These are phyloP conservation scores for Edolisoma coerulescens DNA, from an alignment of 2,113 vertebrate species.

Conservation along the genomic window DNA sequence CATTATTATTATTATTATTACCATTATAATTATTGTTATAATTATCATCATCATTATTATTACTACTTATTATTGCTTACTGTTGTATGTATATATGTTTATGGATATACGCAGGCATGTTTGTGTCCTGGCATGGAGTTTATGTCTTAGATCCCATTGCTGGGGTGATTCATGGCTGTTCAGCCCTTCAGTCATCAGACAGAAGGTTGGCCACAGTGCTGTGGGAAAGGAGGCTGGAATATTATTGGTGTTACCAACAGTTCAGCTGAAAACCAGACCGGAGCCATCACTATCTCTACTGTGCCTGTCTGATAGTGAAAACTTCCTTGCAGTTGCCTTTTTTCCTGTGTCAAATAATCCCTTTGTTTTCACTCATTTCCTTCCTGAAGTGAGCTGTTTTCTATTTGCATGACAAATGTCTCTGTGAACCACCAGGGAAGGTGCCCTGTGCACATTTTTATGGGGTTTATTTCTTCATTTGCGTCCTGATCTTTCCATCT, in stretches of 20 bases:
- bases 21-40: too few relatives aligned
- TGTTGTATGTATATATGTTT: fast-evolving
- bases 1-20: too few relatives aligned
- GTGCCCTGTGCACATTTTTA: neutral
- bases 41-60: too few relatives aligned
- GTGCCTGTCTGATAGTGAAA: neutral
- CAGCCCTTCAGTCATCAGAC: neutral
- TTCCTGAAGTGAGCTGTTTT: neutral
- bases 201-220: neutral
- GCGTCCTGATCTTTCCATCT: neutral
- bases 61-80: neutral
- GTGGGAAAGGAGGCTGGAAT: neutral
- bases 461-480: neutral
- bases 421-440: neutral
- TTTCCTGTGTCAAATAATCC: neutral
- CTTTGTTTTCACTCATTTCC: neutral
- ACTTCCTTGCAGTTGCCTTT: neutral
- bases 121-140: neutral
- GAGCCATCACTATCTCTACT: neutral
- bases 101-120: fast-evolving
- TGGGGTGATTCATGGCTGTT: neutral
- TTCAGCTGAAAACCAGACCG: neutral
- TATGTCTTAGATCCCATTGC: neutral
- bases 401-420: neutral
- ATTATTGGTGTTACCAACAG: neutral